Base-by-base conservation (phyloP, 1,140 invertebrate genomes). In the Asobara japonica region DNA sequence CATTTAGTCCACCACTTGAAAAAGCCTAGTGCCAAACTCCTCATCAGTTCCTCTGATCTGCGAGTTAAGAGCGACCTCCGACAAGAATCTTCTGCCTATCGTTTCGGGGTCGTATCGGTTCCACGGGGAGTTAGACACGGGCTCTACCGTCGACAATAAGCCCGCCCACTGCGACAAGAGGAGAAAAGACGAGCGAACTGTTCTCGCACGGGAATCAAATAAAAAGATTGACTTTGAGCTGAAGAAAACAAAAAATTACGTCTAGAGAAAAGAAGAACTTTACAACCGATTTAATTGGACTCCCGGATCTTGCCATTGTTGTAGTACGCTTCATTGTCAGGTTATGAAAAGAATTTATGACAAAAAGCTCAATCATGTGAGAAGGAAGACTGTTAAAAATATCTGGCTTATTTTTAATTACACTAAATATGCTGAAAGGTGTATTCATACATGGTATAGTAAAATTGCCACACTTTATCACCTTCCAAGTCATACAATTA, bases 111-210 rank as follows among this genome's bases (percentile, higher is more conserved):
- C 41, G 41, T 45, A 16, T 45, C 41, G 41, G 10, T 45, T 45
- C 41, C 41, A 45, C 41, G 41, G 41, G 13, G 41, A 45, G 41
- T 45, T 45, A 45, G 41, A 16, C 41, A 45, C 41, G 41, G 41
- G 41, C 1, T 18, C 18, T n/a, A 45, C n/a, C n/a, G 41, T 45
- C 41, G 1, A 45, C 41, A 45, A 45, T 45, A 45, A 45, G 41
- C 60, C 60, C 60, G 60, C 60, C 60, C 60, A 62, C 60, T 45
- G 41, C 41, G 41, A 45, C 41, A 45, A 45, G 41, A 33, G 31
- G 11, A 11, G 31, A 33, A 33, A 11, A 33, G 31, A 45, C 13
- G 41, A 45, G n/a, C 41, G 41, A 45, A 45, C 41, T 45, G 41
- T 45, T 45, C 41, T 18, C 13, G 41, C 41, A 2, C n/a, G 41